Percentiles rank a stretch among this genome's conserved stretches.
These are phyloP conservation scores for Mastigias papua DNA, from an alignment of 30 jellyfish, hydroid and myxozoan genomes.

Conservation along the genomic window DNA sequence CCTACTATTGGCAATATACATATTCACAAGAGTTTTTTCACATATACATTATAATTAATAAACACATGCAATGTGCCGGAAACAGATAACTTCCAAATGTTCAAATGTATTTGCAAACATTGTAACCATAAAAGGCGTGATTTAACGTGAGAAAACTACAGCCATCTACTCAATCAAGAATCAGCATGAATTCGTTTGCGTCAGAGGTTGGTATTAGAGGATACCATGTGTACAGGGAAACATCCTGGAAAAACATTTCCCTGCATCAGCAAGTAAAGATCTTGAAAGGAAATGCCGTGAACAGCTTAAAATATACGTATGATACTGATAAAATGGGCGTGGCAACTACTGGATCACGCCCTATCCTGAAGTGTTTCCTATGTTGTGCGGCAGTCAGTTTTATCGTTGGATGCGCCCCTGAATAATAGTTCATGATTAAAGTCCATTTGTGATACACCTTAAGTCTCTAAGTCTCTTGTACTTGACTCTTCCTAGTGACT, in stretches of 20 bases:
- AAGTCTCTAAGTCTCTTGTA: no score
- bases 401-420: no score
- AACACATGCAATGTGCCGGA: background rate
- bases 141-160: background rate
- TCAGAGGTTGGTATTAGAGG: background rate
- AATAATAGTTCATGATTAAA: no score
- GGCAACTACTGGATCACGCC: no score
- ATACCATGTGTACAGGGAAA: background rate
- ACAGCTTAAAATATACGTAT: no score
- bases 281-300: no score
- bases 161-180: background rate
- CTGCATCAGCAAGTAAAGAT: slow-evolving; percentile 6
- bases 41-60: no score
- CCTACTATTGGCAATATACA: no score
- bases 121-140: background rate
- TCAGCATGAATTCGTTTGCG: background rate
- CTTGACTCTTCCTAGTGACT: background rate
- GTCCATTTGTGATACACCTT: no score
- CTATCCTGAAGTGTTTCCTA: no score
- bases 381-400: no score
- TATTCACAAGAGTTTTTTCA: background rate
- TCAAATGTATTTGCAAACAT: background rate
- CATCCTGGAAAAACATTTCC: background rate
- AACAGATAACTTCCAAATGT: background rate
- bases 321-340: no score